phyloP scores from a whole-genome alignment of 2,888 invertebrate genomes.

The Lasiommata megera region DNA sequence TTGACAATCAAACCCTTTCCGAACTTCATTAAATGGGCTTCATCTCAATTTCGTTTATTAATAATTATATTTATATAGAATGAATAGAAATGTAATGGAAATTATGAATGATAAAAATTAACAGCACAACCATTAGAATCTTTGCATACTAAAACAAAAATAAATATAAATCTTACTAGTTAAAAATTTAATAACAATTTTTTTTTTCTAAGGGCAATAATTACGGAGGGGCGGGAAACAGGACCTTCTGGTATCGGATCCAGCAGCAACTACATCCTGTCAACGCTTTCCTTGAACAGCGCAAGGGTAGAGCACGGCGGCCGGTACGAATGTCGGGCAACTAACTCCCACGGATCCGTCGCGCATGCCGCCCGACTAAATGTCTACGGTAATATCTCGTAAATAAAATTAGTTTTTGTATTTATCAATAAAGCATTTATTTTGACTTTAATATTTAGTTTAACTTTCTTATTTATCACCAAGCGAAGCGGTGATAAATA shows the following conservation, averaged over 20 bases:
- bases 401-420: neutral
- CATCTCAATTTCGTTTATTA: neutral
- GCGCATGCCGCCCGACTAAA: conserved; percentile 89
- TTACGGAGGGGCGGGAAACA: conserved; percentile 68
- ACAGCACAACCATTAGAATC: too few species aligned
- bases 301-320: conserved; percentile 92
- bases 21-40: neutral
- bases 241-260: conserved; percentile 61
- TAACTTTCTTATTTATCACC: too few species aligned
- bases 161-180: too few species aligned
- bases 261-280: conserved; percentile 87
- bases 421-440: too few species aligned
- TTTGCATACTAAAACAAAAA: too few species aligned
- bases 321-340: conserved; percentile 90
- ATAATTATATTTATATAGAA: too few species aligned
- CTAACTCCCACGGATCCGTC: conserved; percentile 86
- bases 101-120: too few species aligned
- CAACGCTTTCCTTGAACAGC: conserved; percentile 89
- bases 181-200: neutral
- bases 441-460: too few species aligned
- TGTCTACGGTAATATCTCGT: conserved; percentile 84
- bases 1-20: conserved; percentile 4
- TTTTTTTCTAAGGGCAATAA: conserved; percentile 52
- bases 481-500: too few species aligned
- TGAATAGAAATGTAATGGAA: too few species aligned